phyloP scores from a whole-genome alignment of 2,888 invertebrate genomes.

The Gastrophysa polygoni region DNA sequence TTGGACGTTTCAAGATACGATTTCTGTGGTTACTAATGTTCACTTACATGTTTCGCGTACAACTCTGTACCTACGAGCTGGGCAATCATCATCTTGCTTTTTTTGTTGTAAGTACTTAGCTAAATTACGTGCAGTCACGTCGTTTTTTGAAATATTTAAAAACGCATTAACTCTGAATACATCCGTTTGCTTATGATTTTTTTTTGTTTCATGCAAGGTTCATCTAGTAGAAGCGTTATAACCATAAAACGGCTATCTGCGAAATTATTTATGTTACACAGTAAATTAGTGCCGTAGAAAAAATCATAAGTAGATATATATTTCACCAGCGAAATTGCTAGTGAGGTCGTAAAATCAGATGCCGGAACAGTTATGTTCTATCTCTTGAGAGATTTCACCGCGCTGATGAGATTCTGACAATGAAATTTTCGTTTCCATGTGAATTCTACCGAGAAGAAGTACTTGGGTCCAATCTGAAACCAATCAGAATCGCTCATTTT shows the following conservation, averaged over 20 bases:
- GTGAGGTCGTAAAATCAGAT: neutral
- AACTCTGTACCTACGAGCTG: neutral
- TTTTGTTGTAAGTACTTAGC: constrained; percentile 27
- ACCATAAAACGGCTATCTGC: neutral
- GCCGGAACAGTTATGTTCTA: neutral
- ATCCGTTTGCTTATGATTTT: constrained; percentile 25
- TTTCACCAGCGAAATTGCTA: neutral
- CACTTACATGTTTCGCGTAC: too few species aligned
- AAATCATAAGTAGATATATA: neutral
- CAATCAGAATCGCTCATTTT: too few species aligned
- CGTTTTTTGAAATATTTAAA: constrained; percentile 32
- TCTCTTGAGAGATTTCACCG: neutral
- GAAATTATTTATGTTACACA: neutral
- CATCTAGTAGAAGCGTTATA: neutral
- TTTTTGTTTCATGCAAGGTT: constrained; percentile 3
- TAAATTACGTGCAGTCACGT: constrained; percentile 32
- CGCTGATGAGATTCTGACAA: neutral
- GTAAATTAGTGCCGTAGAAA: neutral
- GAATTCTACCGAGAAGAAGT: too few species aligned
- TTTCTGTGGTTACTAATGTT: too few species aligned
- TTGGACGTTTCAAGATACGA: too few species aligned
- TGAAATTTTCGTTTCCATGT: too few species aligned
- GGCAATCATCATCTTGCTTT: neutral
- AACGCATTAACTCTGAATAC: constrained; percentile 31
- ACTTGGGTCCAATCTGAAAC: too few species aligned